phyloP scores from a whole-genome alignment of 2,797 vertebrate genomes.

The Vultur gryphus region DNA sequence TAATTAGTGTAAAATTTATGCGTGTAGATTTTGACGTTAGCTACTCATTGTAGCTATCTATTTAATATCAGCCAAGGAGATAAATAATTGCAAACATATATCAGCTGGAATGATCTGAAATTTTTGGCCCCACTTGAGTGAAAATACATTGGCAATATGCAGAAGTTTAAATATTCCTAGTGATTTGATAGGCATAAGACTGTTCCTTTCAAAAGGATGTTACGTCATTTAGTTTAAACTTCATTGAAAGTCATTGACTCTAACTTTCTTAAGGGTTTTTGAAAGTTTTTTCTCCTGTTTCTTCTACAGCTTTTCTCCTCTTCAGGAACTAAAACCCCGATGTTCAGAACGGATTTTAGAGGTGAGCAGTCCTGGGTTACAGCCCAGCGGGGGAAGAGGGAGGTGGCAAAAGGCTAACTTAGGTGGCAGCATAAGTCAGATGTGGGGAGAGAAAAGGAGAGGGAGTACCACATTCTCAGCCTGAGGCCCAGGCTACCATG shows the following conservation, averaged over 20 bases:
- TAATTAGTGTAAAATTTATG: neutral
- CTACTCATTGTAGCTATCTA: neutral
- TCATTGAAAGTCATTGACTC: neutral
- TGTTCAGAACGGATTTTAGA: neutral
- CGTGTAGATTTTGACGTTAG: neutral
- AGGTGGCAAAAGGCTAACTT: neutral
- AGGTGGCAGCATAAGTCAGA: neutral
- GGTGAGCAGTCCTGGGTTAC: neutral
- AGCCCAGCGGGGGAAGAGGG: neutral
- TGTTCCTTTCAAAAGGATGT: neutral
- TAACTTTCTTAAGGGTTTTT: neutral
- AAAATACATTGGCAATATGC: neutral
- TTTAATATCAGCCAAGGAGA: neutral
- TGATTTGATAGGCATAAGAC: neutral
- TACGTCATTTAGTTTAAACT: neutral
- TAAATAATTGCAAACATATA: neutral
- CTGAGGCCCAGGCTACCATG: neutral
- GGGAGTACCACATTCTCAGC: neutral
- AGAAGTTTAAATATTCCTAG: neutral
- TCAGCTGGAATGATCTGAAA: neutral
- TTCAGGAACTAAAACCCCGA: neutral
- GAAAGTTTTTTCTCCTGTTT: neutral
- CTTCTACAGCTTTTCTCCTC: neutral
- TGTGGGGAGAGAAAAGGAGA: rapidly evolving
- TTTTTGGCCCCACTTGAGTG: neutral